Percentiles rank a stretch among this genome's conserved stretches.
phyloP scores from a whole-genome alignment of 2,888 invertebrate genomes.

The Chromoteleia sp. region DNA sequence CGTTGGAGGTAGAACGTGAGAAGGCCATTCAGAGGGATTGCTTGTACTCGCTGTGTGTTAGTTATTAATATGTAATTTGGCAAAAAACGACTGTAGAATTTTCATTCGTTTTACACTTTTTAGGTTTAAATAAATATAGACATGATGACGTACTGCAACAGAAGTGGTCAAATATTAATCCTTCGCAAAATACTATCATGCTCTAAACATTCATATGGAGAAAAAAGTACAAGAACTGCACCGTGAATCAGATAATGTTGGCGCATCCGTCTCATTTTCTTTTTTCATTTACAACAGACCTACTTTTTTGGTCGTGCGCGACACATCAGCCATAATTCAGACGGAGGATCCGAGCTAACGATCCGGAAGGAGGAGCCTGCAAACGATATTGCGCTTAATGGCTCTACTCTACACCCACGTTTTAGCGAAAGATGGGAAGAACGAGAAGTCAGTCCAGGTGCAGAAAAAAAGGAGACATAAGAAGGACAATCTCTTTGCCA shows the following conservation, averaged over 20 bases:
- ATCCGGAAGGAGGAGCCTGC: slow-evolving; percentile 77
- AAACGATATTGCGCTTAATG: slow-evolving; percentile 78
- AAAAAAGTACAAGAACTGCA: too few species aligned
- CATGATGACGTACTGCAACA: too few species aligned
- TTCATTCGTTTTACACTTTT: not conserved
- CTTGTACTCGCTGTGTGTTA: slow-evolving; percentile 1
- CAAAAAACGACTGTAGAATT: not conserved
- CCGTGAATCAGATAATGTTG: not conserved
- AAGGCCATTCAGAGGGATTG: slow-evolving; percentile 40
- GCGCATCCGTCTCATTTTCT: not conserved
- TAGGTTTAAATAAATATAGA: not conserved
- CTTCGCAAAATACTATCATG: too few species aligned
- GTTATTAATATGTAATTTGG: slow-evolving; percentile 49
- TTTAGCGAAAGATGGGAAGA: slow-evolving; percentile 61
- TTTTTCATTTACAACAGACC: not conserved
- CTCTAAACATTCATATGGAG: too few species aligned
- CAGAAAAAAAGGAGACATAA: slow-evolving; percentile 14
- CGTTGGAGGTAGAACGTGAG: slow-evolving; percentile 66
- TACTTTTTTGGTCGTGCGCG: slow-evolving; percentile 31
- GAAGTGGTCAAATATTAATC: too few species aligned
- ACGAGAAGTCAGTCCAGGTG: slow-evolving; percentile 36
- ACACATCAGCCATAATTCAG: slow-evolving; percentile 74
- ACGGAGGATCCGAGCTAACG: slow-evolving; percentile 77
- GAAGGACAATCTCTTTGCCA: not conserved
- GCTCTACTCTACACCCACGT: slow-evolving; percentile 78